Evolutionary conservation across 1,140 invertebrate genomes (phyloP).

Genomic region (Phocides pigmalion): DNA sequence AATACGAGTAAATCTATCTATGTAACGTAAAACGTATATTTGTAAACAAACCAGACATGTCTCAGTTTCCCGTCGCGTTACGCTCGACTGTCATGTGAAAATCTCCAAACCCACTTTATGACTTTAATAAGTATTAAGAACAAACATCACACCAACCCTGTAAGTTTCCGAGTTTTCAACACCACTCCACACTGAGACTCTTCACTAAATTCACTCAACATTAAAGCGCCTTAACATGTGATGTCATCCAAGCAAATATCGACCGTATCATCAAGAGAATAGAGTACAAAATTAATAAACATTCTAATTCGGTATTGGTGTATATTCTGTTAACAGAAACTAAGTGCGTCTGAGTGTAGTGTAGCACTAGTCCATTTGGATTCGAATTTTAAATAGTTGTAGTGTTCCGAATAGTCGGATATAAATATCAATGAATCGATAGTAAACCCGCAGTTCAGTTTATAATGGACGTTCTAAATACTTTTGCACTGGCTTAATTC

Average conservation of each 20-base stretch:
- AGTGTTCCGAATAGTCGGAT: neutral
- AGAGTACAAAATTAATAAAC: slow-evolving; percentile 2
- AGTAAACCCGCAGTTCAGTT: slow-evolving; percentile 1
- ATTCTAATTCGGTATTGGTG: neutral
- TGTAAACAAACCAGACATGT: no score
- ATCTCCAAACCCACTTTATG: no score
- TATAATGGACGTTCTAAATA: slow-evolving; percentile 7
- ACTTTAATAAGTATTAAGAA: slow-evolving; percentile 13
- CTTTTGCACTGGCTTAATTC: slow-evolving; percentile 12
- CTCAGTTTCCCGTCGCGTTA: no score
- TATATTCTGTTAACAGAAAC: neutral
- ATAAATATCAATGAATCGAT: slow-evolving; percentile 11
- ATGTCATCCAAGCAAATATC: neutral
- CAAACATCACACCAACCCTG: slow-evolving; percentile 10
- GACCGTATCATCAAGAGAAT: neutral
- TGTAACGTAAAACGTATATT: no score
- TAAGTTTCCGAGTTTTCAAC: slow-evolving; percentile 22
- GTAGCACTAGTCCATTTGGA: neutral
- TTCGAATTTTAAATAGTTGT: slow-evolving; percentile 22
- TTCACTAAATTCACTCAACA: neutral
- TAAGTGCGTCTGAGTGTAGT: slow-evolving; percentile 29
- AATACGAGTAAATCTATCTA: no score
- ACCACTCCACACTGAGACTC: slow-evolving; percentile 9
- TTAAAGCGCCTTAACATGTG: neutral
- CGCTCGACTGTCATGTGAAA: no score